These are phyloP conservation scores for Turritopsis dohrnii DNA, from an alignment of 30 jellyfish, hydroid and myxozoan genomes.

Conservation along the genomic window DNA sequence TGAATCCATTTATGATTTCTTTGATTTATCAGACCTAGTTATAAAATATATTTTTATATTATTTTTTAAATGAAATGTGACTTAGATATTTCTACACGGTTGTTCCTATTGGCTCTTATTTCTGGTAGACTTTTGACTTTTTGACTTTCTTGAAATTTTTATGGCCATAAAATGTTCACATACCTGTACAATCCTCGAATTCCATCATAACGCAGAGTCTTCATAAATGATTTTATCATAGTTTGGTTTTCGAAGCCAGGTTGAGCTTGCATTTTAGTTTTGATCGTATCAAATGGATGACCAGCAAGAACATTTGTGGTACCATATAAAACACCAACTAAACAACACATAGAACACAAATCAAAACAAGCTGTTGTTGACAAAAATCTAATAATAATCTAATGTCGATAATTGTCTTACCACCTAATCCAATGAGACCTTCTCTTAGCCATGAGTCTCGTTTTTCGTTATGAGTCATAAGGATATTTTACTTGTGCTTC, in stretches of 20 bases:
- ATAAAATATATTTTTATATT: too few relatives aligned
- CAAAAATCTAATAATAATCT: neutral
- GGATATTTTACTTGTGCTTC: too few relatives aligned
- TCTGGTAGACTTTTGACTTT: too few relatives aligned
- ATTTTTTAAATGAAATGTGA: neutral
- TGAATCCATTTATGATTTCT: too few relatives aligned
- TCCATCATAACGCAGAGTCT: constrained; percentile 70
- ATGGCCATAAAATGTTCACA: too few relatives aligned
- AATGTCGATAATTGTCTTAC: constrained; percentile 10
- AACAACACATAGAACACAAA: neutral
- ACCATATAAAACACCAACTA: constrained; percentile 84
- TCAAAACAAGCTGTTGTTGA: neutral
- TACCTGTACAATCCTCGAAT: constrained; percentile 84
- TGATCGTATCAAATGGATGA: constrained; percentile 88
- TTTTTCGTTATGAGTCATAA: constrained; percentile 72
- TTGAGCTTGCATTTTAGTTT: constrained; percentile 92
- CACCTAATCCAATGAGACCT: constrained; percentile 76
- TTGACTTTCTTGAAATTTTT: too few relatives aligned
- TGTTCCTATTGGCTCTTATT: too few relatives aligned
- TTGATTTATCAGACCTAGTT: too few relatives aligned
- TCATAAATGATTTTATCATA: constrained; percentile 60
- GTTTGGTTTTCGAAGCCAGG: constrained; percentile 77
- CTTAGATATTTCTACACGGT: neutral
- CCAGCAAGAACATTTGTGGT: constrained; percentile 85
- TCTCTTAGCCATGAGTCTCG: constrained; percentile 54